Evolutionary conservation across 2,113 vertebrate genomes (phyloP).

Genomic region (Ranitomeya imitator): DNA sequence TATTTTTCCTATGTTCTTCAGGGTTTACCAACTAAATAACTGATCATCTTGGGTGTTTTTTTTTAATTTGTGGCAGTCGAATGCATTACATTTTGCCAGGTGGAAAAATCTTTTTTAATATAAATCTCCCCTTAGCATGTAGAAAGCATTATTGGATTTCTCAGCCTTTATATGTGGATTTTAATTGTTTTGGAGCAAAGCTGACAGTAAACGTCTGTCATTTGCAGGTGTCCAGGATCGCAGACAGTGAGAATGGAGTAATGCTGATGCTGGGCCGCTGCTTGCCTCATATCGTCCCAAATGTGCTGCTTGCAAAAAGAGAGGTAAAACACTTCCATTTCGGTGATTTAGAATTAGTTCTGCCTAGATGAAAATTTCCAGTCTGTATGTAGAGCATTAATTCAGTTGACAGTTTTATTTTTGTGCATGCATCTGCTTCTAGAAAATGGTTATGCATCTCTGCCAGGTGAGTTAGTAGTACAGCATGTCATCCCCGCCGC

Average conservation of each 20-base stretch:
- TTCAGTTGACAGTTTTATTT: conserved; percentile 84
- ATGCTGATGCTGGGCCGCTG: conserved; percentile 98
- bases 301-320: conserved; percentile 95
- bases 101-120: not conserved
- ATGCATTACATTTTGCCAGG: not conserved
- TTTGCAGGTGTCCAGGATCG: conserved; percentile 91
- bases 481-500: conserved; percentile 74
- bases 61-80: not conserved
- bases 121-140: too few species aligned
- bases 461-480: conserved; percentile 94
- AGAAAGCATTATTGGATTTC: too few species aligned
- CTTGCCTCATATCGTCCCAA: conserved; percentile 96
- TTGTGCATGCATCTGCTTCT: conserved; percentile 93
- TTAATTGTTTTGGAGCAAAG: too few species aligned
- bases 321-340: conserved; percentile 78
- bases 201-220: not conserved
- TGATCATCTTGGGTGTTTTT: not conserved
- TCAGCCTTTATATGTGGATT: too few species aligned
- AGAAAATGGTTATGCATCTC: conserved; percentile 98
- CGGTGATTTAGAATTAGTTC: not conserved
- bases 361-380: conserved; percentile 52
- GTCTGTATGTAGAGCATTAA: conserved; percentile 41
- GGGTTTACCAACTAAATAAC: not conserved
- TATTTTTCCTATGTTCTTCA: not conserved
- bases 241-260: conserved; percentile 93